Evolutionary conservation across 2,113 vertebrate genomes (phyloP), one percentile per base, ranked within the genome.

Genomic region (Ondatra zibethicus): DNA sequence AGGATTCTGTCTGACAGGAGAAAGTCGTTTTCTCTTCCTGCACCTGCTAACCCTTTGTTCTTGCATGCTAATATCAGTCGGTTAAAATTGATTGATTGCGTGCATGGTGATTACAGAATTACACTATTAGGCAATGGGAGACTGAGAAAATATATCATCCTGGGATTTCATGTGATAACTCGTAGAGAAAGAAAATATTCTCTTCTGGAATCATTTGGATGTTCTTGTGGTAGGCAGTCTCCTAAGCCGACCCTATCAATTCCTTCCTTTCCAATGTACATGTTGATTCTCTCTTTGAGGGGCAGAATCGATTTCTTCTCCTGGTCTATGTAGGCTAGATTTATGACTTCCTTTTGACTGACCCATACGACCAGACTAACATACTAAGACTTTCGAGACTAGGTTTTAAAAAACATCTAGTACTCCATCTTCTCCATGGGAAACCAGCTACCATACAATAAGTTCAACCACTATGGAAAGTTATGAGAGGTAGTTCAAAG

Each of bases 171-270:
- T 27, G 39, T 33, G 14, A 33, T 55, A 80, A 93, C 19, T 70
- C 91, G 65, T 39, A 88, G 39, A 90, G 61, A 96, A 92, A 77
- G 5, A 76, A 96, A 88, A 68, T 23, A 68, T 17, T 77, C 17
- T 72, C 45, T 96, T 25, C 65, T 84, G 8, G 89, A 94, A 82
- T 94, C 12, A 92, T 42, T 78, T 80, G 72, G 61, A 91, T 80
- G 78, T 42, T 76, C 33, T 58, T 80, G 8, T 7, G 19, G 17
- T 39, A 39, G n/a, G 21, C 29, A 12, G 27, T 63, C 5, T 90
- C 45, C n/a, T 72, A 50, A n/a, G 33, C 72, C 52, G 14, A 11
- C 29, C 82, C 58, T 42, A 42, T 65, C 19, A 47, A 17, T 94
- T 90, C 9, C 31, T 66, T 88, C 17, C 3, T 63, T 89, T 65